These are phyloP conservation scores for Varecia variegata DNA, from an alignment of 2,797 vertebrate genomes.

Conservation along the genomic window DNA sequence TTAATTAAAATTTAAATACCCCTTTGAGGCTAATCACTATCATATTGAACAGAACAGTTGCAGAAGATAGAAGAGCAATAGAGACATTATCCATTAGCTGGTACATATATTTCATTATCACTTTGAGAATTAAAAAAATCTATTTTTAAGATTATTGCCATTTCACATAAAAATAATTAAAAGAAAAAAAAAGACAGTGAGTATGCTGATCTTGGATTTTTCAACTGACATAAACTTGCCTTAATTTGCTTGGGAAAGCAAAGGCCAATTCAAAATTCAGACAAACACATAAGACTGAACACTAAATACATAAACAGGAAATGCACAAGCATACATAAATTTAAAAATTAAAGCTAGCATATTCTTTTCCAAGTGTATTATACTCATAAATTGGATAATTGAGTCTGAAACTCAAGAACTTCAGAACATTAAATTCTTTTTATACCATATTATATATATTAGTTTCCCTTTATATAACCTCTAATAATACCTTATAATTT, in stretches of 20 bases:
- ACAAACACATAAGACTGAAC: background rate
- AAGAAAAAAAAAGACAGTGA: background rate
- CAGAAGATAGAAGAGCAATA: background rate
- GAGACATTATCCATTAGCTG: background rate
- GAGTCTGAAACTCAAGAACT: background rate
- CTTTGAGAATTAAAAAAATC: background rate
- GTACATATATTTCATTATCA: background rate
- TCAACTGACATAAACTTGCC: background rate
- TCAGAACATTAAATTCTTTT: background rate
- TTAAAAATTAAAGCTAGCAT: background rate
- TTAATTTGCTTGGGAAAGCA: slow-evolving; percentile 11
- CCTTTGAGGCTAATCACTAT: background rate
- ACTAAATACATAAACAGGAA: background rate
- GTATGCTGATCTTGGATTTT: background rate
- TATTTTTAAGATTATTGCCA: background rate
- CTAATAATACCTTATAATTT: background rate
- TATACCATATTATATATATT: background rate
- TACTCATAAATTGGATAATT: background rate
- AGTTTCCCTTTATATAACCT: background rate
- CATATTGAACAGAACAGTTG: background rate
- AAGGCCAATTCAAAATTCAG: background rate
- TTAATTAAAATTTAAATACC: background rate
- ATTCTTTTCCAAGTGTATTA: background rate
- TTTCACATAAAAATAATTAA: slow-evolving; percentile 5
- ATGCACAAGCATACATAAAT: background rate